Conservation (phyloP, 1,140 invertebrate species). For the Bursaphelenchus mucronatus region DNA sequence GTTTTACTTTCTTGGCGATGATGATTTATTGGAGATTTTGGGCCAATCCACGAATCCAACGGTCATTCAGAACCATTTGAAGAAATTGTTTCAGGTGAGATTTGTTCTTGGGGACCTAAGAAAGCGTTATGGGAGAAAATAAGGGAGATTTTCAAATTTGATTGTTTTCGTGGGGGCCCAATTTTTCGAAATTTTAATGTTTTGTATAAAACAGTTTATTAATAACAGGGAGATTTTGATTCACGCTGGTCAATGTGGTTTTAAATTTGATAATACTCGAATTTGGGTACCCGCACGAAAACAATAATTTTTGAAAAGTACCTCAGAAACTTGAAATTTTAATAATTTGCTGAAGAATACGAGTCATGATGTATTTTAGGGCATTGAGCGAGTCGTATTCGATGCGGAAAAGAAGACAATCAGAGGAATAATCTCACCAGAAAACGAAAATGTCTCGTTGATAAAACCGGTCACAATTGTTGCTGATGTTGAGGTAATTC, state of each 20-base stretch:
- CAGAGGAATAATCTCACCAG: slow-evolving; percentile 72
- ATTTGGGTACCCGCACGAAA: no score
- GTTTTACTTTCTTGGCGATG: slow-evolving; percentile 99
- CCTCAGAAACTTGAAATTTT: no score
- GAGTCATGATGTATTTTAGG: slow-evolving; percentile 99
- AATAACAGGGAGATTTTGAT: no score
- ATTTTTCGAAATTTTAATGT: no score
- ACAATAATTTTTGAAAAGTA: no score
- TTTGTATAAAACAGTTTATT: no score
- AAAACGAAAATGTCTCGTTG: slow-evolving; percentile 79
- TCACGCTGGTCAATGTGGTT: no score
- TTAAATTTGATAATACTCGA: no score
- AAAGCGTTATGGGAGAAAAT: no score
- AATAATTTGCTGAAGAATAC: slow-evolving; percentile 70
- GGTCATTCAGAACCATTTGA: slow-evolving; percentile 96
- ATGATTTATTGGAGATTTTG: slow-evolving; percentile 98
- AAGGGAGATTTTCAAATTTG: no score
- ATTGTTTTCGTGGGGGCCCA: no score
- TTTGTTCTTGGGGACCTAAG: no score
- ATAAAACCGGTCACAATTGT: slow-evolving; percentile 73
- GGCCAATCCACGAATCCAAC: slow-evolving; percentile 90
- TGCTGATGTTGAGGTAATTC: slow-evolving; percentile 72
- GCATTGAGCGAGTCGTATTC: slow-evolving; percentile 74
- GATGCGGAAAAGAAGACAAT: slow-evolving; percentile 69
- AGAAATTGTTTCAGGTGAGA: slow-evolving; percentile 94